These are phyloP conservation scores for Spea bombifrons DNA, from an alignment of 2,113 vertebrate species.

Conservation along the genomic window DNA sequence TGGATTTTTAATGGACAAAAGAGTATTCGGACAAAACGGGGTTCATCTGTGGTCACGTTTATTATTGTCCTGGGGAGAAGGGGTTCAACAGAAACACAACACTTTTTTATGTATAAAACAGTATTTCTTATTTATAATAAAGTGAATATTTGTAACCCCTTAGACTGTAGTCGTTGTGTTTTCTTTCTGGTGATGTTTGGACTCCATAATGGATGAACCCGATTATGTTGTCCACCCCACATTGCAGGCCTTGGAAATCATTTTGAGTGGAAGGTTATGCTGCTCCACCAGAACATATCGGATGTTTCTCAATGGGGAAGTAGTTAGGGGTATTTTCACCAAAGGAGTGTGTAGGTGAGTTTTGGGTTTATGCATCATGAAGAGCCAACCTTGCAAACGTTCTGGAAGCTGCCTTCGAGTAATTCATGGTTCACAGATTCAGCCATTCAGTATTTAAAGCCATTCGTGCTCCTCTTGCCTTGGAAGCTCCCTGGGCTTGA, in stretches of 20 bases:
- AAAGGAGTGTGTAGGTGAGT: too few species aligned
- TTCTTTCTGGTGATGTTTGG: background rate
- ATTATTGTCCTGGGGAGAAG: slow-evolving; percentile 46
- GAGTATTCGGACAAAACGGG: slow-evolving; percentile 19
- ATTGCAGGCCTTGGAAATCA: background rate
- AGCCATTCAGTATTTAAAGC: too few species aligned
- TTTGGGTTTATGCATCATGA: too few species aligned
- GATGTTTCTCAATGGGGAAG: too few species aligned
- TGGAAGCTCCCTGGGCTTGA: too few species aligned
- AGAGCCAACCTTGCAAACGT: background rate
- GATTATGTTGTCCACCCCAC: background rate
- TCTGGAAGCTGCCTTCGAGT: background rate
- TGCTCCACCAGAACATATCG: too few species aligned
- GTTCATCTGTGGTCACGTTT: slow-evolving; percentile 33
- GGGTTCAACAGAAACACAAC: slow-evolving; percentile 69
- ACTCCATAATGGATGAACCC: background rate
- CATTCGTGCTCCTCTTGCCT: too few species aligned
- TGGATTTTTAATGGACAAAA: slow-evolving; percentile 18
- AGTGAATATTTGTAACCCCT: slow-evolving; percentile 84
- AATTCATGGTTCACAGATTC: background rate
- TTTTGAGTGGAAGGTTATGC: background rate
- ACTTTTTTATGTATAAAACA: slow-evolving; percentile 87
- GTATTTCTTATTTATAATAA: slow-evolving; percentile 99
- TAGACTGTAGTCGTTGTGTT: slow-evolving; percentile 35
- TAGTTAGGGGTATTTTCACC: too few species aligned